Percentiles rank a stretch among this genome's conserved stretches.
Evolutionary conservation across 2,797 vertebrate genomes (phyloP).

Genomic region (Takifugu rubripes): DNA sequence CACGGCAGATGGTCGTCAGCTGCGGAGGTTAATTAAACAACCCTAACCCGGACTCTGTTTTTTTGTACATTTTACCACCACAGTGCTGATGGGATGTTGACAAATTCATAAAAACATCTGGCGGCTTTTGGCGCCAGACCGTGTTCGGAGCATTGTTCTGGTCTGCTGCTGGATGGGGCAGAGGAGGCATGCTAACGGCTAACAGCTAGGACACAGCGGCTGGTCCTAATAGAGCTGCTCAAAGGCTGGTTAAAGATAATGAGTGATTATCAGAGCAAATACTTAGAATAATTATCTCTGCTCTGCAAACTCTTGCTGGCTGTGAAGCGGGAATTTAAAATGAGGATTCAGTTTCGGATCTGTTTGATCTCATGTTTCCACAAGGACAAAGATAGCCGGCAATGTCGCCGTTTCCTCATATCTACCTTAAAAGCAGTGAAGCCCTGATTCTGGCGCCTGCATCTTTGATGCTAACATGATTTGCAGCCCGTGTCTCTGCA

Average conservation of each 20-base stretch:
- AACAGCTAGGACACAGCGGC: conserved; percentile 53
- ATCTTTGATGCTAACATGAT: too few relatives aligned
- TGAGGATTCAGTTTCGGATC: too few relatives aligned
- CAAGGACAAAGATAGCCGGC: too few relatives aligned
- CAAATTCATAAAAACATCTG: conserved; percentile 41
- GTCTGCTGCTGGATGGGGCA: conserved; percentile 37
- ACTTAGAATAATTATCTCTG: too few relatives aligned
- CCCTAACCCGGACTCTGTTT: conserved; percentile 3
- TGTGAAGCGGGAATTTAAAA: too few relatives aligned
- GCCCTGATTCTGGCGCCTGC: too few relatives aligned
- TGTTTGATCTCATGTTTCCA: too few relatives aligned
- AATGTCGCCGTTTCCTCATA: too few relatives aligned
- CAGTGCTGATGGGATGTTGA: conserved; percentile 26
- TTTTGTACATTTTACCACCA: conserved; percentile 32
- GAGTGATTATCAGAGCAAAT: background rate
- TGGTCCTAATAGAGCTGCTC: background rate
- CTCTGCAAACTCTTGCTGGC: too few relatives aligned
- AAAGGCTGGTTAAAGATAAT: conserved; percentile 1
- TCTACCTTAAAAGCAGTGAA: too few relatives aligned
- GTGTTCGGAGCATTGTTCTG: conserved; percentile 51
- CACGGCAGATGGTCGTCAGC: conserved; percentile 13
- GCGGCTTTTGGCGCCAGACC: conserved; percentile 13
- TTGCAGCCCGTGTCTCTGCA: too few relatives aligned
- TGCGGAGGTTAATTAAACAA: conserved; percentile 37
- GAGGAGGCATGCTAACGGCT: conserved; percentile 36